Base-by-base conservation (phyloP, 2,797 vertebrate species). In the Oryzias sinensis region DNA sequence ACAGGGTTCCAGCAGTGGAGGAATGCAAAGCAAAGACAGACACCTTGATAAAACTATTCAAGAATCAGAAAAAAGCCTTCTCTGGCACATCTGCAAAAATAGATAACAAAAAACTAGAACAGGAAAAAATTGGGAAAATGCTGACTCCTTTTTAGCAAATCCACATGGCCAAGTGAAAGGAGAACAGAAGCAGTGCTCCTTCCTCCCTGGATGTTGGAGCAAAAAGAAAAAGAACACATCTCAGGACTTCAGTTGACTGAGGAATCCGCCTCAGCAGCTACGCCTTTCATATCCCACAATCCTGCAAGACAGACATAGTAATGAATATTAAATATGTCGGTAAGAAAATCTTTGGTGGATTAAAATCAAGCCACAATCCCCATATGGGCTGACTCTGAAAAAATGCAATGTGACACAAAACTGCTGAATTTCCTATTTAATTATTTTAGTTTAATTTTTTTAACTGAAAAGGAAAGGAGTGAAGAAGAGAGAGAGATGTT, bases 221-320 rank as follows among this genome's bases (percentile, higher is more conserved):
- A 13, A 43, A 24, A 62, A 78, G 74, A 66, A 25, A 62, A 77
- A 11, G 11, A 33, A 33, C 74, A 68, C 49, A 62, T 59, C 16
- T 33, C 24, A 60, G 59, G 43, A 68, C 53, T 66, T 91, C 85
- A 92, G 59, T 91, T 92, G 60, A 85, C 89, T 5, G 81, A 72
- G 40, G 82, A 81, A 73, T 93, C 91, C 0, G 87, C 73, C 43
- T 93, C 92, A 61, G 72, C 65, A 3, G 81, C 42, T 5, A 86
- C 87, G 1, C 87, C 77, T 86, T 86, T 93, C 56, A 88, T 70
- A 45, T 93, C 92, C 91, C 89, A 90, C 11, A 82, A 72, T 83
- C 91, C 93, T 92, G 75, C 17, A 9, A 24, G 18, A 45, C 6
- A 64, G 11, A 65, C 5, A 57, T 1, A 48, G 20, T 27, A 50